Evolutionary conservation across 2,113 vertebrate species (phyloP), one percentile per base, ranked within the genome.

Genomic region (Colius striatus): DNA sequence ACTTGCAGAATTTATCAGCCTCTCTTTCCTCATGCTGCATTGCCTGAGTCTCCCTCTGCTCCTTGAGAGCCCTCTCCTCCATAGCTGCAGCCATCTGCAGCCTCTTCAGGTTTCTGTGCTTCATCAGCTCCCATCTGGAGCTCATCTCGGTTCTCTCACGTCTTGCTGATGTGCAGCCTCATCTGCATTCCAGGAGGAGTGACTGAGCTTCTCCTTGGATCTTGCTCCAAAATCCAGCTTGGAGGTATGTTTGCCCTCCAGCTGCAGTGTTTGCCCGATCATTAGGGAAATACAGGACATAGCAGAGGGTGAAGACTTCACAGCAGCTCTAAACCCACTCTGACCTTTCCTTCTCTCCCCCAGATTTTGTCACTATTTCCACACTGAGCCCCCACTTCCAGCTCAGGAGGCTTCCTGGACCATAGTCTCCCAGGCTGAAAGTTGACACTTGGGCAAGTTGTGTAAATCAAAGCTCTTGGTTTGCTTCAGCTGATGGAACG

Each of bases 401-500:
- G 53, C 32, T 47, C 0, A 0, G 6, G 29, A 21, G 6, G 4
- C 5, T 67, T 47, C 17, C 78, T 58, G 72, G 47, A 36, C 19
- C 29, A 32, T 51, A 65, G 13, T 20, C 45, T 50, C n/a, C 22
- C 16, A 45, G 18, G 34, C n/a, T 81, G 77, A 66, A 94, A 86
- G 51, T 53, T 78, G 70, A 36, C 25, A 7, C 58, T 51, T 51
- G 45, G 13, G 36, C 60, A 65, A 74, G n/a, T 30, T 16, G 4
- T 17, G 20, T 16, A 74, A 74, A 29, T 76, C 26, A 48, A 55
- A 94, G 53, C 70, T 38, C 75, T 68, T 48, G 29, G 43, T 76
- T 92, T 85, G 57, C 90, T 67, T 48, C 66, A 91, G 86, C 72
- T 88, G 58, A 14, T 77, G 51, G 72, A 66, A 68, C 38, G 91